Conservation (phyloP, 2,797 vertebrate species). For the Antrozous pallidus region DNA sequence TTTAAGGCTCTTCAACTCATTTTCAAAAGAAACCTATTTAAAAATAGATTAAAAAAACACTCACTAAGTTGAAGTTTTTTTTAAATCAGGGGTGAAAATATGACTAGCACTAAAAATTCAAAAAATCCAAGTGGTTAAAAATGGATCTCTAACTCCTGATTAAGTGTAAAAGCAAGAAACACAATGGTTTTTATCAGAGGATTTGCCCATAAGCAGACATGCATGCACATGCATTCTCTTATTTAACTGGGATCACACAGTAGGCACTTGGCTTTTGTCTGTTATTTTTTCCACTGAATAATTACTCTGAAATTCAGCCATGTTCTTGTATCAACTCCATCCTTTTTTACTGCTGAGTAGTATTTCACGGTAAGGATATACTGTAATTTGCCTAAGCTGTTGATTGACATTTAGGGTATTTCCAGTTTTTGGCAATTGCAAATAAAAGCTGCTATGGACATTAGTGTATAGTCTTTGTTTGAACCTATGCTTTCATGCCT, state of each 20-base stretch:
- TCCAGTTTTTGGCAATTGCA: not conserved
- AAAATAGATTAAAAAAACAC: not conserved
- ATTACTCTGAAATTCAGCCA: not conserved
- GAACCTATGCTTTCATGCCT: not conserved
- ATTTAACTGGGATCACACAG: not conserved
- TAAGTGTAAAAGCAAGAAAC: not conserved
- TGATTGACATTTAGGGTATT: not conserved
- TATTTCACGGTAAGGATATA: not conserved
- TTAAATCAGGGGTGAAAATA: conserved; percentile 28
- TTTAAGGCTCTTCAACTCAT: not conserved
- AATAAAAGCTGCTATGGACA: not conserved
- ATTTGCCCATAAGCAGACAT: not conserved
- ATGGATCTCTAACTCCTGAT: not conserved
- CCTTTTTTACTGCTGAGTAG: not conserved
- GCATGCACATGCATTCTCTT: not conserved
- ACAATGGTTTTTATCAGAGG: not conserved
- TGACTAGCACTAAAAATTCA: conserved; percentile 12
- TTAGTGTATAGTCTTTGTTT: not conserved
- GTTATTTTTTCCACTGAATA: not conserved
- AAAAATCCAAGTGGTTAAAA: not conserved
- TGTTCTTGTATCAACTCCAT: not conserved
- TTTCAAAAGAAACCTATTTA: conserved; percentile 28
- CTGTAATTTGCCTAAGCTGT: not conserved
- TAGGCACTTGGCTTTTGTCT: not conserved
- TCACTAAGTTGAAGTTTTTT: conserved; percentile 19